These are phyloP conservation scores for Limnodromus scolopaceus DNA, from an alignment of 2,797 vertebrate species.

Conservation along the genomic window DNA sequence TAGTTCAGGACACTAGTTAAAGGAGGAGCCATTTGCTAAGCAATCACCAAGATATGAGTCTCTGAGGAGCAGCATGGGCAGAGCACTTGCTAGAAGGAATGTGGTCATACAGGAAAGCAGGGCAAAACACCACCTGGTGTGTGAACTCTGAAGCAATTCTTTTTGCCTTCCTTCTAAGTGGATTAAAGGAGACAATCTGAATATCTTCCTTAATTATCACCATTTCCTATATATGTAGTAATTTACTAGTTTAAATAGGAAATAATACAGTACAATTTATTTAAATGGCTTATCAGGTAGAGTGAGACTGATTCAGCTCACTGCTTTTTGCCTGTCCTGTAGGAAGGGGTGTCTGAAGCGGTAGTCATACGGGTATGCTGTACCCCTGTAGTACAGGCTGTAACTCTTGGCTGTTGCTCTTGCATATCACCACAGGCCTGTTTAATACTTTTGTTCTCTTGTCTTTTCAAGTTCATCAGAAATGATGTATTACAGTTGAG, in stretches of 20 bases:
- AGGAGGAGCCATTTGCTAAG: slow-evolving; percentile 15
- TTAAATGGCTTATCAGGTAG: neutral
- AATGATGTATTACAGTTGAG: neutral
- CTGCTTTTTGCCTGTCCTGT: neutral
- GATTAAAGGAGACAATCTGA: neutral
- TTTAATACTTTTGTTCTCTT: neutral
- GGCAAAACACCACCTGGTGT: neutral
- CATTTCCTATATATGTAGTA: neutral
- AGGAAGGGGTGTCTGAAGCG: neutral
- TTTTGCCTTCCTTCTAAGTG: neutral
- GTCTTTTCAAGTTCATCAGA: neutral
- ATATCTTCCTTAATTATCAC: slow-evolving; percentile 8
- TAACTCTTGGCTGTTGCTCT: neutral
- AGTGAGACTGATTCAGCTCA: neutral
- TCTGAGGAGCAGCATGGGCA: neutral
- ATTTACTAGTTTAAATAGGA: slow-evolving; percentile 12
- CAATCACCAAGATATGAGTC: neutral
- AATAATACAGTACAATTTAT: neutral
- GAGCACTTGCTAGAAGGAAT: neutral
- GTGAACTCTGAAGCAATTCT: neutral
- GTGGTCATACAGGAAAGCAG: slow-evolving; percentile 31
- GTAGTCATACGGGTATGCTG: neutral
- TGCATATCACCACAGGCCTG: neutral
- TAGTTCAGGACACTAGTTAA: neutral
- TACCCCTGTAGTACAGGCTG: neutral